Conservation (phyloP, 35 echinoderm and acorn worm genomes). For the Hemicentrotus pulcherrimus region DNA sequence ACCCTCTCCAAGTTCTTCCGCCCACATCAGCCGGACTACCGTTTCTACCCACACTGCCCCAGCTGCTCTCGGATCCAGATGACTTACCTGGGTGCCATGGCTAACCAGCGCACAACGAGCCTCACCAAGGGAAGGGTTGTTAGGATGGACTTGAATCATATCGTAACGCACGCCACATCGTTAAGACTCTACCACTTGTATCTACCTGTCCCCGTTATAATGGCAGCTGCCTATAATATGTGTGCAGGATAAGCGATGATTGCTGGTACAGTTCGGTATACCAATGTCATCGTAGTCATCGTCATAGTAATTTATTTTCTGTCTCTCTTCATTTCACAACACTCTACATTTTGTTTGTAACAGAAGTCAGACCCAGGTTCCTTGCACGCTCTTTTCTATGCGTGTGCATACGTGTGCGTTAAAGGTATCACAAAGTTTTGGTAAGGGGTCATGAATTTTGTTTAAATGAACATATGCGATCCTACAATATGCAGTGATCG, state of each 20-base stretch:
- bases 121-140: neutral
- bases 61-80: conserved; percentile 65
- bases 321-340: too few relatives aligned
- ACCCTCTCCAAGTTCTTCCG: conserved; percentile 7
- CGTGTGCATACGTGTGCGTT: too few relatives aligned
- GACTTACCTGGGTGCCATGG: conserved; percentile 54
- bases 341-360: too few relatives aligned
- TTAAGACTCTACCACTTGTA: conserved; percentile 81
- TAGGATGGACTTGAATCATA: conserved; percentile 42
- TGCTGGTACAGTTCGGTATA: too few relatives aligned
- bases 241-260: conserved; percentile 3
- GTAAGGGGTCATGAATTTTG: too few relatives aligned
- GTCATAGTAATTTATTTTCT: too few relatives aligned
- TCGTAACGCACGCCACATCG: conserved; percentile 73
- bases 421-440: too few relatives aligned
- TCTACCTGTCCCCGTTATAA: conserved; percentile 67
- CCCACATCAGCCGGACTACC: conserved; percentile 39
- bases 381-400: too few relatives aligned
- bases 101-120: neutral
- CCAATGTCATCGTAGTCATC: too few relatives aligned
- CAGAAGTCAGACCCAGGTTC: too few relatives aligned
- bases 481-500: too few relatives aligned
- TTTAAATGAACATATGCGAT: too few relatives aligned
- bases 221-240: neutral
- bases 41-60: conserved; percentile 88